phyloP scores from a whole-genome alignment of 2,888 invertebrate species.

The Zygaena filipendulae region DNA sequence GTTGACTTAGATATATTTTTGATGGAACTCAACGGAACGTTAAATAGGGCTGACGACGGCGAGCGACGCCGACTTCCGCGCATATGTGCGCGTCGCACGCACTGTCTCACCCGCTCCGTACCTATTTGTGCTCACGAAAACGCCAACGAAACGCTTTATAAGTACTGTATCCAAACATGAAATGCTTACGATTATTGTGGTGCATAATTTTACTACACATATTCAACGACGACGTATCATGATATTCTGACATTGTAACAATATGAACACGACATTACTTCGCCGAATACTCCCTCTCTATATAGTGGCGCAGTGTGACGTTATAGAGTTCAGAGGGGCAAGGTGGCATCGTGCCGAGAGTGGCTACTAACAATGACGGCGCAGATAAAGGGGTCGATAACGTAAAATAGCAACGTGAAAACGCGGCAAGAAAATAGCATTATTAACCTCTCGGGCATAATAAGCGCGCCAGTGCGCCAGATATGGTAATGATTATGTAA shows the following conservation, averaged over 20 bases:
- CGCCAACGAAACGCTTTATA: conserved; percentile 30
- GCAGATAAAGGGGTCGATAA: conserved; percentile 64
- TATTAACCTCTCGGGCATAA: conserved; percentile 68
- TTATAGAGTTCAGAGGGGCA: too few species aligned
- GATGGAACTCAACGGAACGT: conserved; percentile 55
- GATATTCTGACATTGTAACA: too few species aligned
- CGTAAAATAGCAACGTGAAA: conserved; percentile 65
- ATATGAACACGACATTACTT: too few species aligned
- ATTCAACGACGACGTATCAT: too few species aligned
- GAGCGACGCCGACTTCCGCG: conserved; percentile 53
- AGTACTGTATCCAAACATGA: conserved; percentile 29
- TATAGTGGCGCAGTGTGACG: too few species aligned
- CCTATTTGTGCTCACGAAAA: conserved; percentile 32
- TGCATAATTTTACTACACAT: too few species aligned
- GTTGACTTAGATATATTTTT: conserved; percentile 44
- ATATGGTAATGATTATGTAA: conserved; percentile 71
- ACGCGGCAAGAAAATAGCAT: conserved; percentile 69
- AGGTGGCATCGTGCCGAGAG: conserved; percentile 44
- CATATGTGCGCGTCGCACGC: conserved; percentile 48
- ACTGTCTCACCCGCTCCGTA: conserved; percentile 38
- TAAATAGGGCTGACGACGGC: conserved; percentile 51
- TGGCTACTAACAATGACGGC: conserved; percentile 64
- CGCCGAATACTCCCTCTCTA: too few species aligned
- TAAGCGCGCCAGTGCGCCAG: conserved; percentile 66
- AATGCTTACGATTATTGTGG: conserved; percentile 18